Conservation (phyloP, 37 sponge, comb jelly and placozoan species). For the Mnemiopsis leidyi region DNA sequence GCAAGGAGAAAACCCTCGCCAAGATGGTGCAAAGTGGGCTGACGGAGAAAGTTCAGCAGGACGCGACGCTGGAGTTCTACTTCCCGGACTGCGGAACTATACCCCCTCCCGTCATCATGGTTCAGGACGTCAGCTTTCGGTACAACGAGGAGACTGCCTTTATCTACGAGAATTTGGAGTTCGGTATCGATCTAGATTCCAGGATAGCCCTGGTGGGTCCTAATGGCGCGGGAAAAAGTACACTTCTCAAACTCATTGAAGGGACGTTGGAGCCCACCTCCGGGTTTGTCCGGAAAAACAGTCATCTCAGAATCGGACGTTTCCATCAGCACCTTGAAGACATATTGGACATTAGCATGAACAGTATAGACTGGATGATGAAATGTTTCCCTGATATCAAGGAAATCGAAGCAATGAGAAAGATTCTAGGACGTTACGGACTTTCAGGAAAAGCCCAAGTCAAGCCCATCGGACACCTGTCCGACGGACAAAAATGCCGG, state of each 20-base stretch:
- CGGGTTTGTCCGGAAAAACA: conserved; percentile 81
- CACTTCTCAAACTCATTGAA: conserved; percentile 87
- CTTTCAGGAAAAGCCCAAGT: conserved; percentile 91
- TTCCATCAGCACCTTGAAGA: conserved; percentile 93
- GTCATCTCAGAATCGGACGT: conserved; percentile 81
- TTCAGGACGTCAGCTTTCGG: conserved; percentile 85
- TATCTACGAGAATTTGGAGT: conserved; percentile 84
- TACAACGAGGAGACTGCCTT: conserved; percentile 68
- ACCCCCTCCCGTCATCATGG: conserved; percentile 95
- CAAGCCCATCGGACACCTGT: conserved; percentile 80
- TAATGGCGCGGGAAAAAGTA: conserved; percentile 95
- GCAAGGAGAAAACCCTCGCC: conserved; percentile 91
- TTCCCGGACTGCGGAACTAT: conserved; percentile 91
- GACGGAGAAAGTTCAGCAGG: conserved; percentile 81
- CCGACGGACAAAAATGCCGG: conserved; percentile 91
- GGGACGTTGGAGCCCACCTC: conserved; percentile 81
- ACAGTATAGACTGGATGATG: conserved; percentile 80
- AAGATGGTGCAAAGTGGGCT: conserved; percentile 95
- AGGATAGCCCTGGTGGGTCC: conserved; percentile 92
- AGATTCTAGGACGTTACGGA: conserved; percentile 82
- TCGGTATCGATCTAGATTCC: conserved; percentile 90
- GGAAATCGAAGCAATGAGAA: conserved; percentile 88
- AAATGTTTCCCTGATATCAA: conserved; percentile 91
- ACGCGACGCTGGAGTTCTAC: conserved; percentile 76
- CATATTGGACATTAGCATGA: conserved; percentile 74